phyloP scores from a whole-genome alignment of 2,797 vertebrate genomes.

The Euthynnus affinis region DNA sequence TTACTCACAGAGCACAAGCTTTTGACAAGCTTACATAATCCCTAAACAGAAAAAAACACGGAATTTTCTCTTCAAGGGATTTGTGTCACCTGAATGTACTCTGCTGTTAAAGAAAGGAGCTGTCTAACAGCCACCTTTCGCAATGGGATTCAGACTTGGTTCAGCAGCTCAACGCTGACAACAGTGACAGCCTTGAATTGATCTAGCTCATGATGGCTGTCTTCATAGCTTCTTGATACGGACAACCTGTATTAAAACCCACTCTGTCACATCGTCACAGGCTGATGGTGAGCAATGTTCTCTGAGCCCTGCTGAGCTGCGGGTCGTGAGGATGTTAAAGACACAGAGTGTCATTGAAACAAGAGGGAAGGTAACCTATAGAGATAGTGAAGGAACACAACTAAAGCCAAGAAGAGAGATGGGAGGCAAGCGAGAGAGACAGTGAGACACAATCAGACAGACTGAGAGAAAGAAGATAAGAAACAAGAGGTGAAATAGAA shows the following conservation, averaged over 20 bases:
- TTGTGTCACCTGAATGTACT: slow-evolving; percentile 8
- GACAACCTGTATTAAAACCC: slow-evolving; percentile 17
- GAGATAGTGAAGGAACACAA: not conserved
- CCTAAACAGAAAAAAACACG: not conserved
- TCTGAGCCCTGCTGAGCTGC: slow-evolving; percentile 1
- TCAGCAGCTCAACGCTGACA: slow-evolving; percentile 24
- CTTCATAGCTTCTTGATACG: slow-evolving; percentile 23
- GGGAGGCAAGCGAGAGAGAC: not conserved
- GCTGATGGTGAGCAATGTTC: not conserved
- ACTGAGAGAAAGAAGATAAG: not conserved
- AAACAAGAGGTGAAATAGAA: slow-evolving; percentile 12
- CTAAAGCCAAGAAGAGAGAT: not conserved
- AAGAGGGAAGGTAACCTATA: not conserved
- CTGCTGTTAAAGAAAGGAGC: slow-evolving; percentile 3
- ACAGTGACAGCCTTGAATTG: slow-evolving; percentile 18
- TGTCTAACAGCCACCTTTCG: slow-evolving; percentile 5
- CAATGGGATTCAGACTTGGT: slow-evolving; percentile 18
- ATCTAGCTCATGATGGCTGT: slow-evolving; percentile 14
- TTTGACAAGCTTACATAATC: not conserved
- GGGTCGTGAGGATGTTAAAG: slow-evolving; percentile 21
- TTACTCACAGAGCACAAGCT: not conserved
- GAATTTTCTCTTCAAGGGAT: not conserved
- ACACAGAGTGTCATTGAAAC: slow-evolving; percentile 7
- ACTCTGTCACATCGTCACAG: not conserved
- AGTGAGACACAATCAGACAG: not conserved